Conservation (phyloP, 2,113 vertebrate species). For the Trogon surrucura region DNA sequence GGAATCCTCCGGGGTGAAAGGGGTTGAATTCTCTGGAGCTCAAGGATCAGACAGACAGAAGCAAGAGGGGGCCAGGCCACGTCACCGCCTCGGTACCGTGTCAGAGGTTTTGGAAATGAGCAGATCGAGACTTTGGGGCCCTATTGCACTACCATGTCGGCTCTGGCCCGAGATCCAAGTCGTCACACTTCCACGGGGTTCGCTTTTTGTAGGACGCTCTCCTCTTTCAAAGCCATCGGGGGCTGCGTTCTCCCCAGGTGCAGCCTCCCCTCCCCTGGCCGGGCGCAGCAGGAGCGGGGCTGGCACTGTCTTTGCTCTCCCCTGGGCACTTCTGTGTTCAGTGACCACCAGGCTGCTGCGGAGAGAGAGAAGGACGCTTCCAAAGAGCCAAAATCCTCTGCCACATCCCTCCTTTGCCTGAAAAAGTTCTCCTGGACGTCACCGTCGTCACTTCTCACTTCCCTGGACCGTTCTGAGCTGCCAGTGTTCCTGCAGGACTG, state of each 20-base stretch:
- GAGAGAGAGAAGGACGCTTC: conserved; percentile 34
- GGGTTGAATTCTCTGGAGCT: neutral
- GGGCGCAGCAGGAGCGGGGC: neutral
- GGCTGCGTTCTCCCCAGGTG: conserved; percentile 44
- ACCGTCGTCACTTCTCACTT: neutral
- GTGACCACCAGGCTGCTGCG: conserved; percentile 16
- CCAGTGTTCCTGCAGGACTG: neutral
- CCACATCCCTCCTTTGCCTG: neutral
- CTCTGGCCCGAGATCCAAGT: conserved; percentile 51
- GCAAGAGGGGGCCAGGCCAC: neutral
- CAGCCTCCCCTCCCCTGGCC: neutral
- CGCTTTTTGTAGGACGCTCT: conserved; percentile 29
- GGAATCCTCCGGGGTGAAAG: neutral
- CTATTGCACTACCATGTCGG: conserved; percentile 58
- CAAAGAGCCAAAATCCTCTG: conserved; percentile 7
- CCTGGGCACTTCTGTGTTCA: neutral
- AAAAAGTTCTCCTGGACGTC: conserved; percentile 10
- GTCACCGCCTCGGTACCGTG: neutral
- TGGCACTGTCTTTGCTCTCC: neutral
- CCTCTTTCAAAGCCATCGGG: conserved; percentile 67
- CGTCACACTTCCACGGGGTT: conserved; percentile 14
- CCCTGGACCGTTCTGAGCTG: conserved; percentile 3
- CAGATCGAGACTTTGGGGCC: conserved; percentile 53
- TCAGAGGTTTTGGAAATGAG: neutral
- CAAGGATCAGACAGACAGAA: neutral